Evolutionary conservation across 2,113 vertebrate species (phyloP), one percentile per base, ranked within the genome.

Genomic region (Conger conger): DNA sequence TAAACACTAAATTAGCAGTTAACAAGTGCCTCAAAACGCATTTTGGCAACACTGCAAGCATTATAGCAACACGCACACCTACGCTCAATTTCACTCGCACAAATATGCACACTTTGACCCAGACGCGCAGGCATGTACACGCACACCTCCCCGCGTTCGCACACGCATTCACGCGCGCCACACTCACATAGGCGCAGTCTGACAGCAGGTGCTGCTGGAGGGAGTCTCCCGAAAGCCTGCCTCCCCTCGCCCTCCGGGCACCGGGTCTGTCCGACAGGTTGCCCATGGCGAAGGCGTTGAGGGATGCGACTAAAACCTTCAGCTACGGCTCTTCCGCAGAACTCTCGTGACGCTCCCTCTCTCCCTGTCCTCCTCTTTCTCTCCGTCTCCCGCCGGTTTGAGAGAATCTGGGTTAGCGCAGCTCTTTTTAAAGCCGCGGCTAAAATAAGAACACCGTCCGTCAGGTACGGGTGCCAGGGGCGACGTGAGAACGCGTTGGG

Each of bases 361-460:
- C 76, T 13, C 68, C 33, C 3, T 33, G n/a, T 38, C 8, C 1
- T 36, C 40, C 36, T 30, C 35, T 6, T 7, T 40, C 38, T 20
- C 0, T 18, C 6, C 57, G 16, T 20, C 9, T 63, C 57, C 60
- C 23, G 78, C 83, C 57, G 8, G 76, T 84, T 42, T 79, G 35
- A 36, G 42, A 38, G 68, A 83, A 84, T 79, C 83, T 84, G 77
- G 83, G 83, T 84, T 84, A 84, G 76, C 42, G 79, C 42, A 76
- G 50, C 76, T 84, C 83, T 73, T 79, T 84, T 84, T 84, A 84
- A 78, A 79, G 42, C 53, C 30, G 36, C 42, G 45, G 50, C 77
- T 37, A 84, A 84, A 84, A 84, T 84, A 84, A n/a, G 83, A 79
- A 84, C 83, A 84, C 13, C 73, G 76, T 36, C 76, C 76, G 76